A percentile compares a stretch with the other conserved stretches of the same genome.
These are phyloP conservation scores for Paraescarpia echinospica DNA, from an alignment of 1,140 invertebrate genomes.

Conservation along the genomic window DNA sequence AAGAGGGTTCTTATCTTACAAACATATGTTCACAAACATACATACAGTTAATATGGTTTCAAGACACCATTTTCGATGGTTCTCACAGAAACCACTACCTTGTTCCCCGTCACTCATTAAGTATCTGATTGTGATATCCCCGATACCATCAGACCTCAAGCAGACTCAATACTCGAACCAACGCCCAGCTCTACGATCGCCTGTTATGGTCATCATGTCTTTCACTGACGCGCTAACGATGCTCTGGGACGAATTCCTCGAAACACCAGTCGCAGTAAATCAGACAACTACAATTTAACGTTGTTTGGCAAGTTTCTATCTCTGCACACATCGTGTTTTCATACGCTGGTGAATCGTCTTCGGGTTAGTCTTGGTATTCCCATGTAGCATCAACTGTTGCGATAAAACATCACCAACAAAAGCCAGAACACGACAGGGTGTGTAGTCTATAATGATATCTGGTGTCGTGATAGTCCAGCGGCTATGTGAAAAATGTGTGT, in stretches of 20 bases:
- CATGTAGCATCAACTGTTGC: background rate
- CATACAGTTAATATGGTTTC: background rate
- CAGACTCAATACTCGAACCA: background rate
- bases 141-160: background rate
- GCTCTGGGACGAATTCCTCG: background rate
- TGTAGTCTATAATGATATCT: background rate
- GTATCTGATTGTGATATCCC: background rate
- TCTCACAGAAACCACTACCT: background rate
- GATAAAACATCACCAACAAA: background rate
- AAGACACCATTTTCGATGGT: background rate
- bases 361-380: background rate
- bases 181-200: background rate
- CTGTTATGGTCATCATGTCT: background rate
- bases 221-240: background rate
- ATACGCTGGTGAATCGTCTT: background rate
- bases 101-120: background rate
- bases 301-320: background rate
- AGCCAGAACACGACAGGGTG: background rate
- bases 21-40: background rate
- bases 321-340: background rate
- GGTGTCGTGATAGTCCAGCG: background rate
- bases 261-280: background rate
- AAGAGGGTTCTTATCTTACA: background rate
- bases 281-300: background rate
- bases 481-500: background rate